Conservation (phyloP, 2,888 invertebrate species). For the Didymodactylos carnosus region DNA sequence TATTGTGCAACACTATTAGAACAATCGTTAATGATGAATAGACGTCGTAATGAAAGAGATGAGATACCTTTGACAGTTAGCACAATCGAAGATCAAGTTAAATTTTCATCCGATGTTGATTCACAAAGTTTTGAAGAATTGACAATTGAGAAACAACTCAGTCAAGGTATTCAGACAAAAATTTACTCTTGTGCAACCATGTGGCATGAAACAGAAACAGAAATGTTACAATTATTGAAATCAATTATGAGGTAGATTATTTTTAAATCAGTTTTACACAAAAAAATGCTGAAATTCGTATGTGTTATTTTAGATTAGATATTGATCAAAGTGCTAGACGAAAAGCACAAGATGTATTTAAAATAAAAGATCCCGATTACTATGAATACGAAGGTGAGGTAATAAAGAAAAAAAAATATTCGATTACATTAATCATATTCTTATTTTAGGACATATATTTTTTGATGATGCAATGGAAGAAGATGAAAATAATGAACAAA, state of each 20-base stretch:
- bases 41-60: conserved; percentile 61
- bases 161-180: conserved; percentile 17
- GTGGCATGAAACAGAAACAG: conserved; percentile 31
- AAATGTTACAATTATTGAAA: conserved; percentile 30
- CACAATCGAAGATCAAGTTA: not conserved
- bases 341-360: conserved; percentile 29
- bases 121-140: conserved; percentile 6
- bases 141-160: conserved; percentile 16
- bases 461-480: conserved; percentile 63
- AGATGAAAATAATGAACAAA: conserved; percentile 27
- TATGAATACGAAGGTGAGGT: conserved; percentile 34
- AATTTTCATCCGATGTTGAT: conserved; percentile 4
- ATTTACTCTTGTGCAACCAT: conserved; percentile 32
- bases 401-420: too few relatives aligned
- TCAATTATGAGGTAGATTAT: conserved; percentile 26
- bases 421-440: too few relatives aligned
- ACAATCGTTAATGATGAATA: conserved; percentile 76
- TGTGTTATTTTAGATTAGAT: conserved; percentile 24
- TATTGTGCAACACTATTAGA: conserved; percentile 75
- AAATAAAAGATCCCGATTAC: conserved; percentile 30
- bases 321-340: conserved; percentile 30
- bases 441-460: too few relatives aligned
- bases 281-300: not conserved
- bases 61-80: conserved; percentile 10
- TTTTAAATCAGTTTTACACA: not conserved